These are phyloP conservation scores for Volucella inflata DNA, from an alignment of 2,888 invertebrate species.

Conservation along the genomic window DNA sequence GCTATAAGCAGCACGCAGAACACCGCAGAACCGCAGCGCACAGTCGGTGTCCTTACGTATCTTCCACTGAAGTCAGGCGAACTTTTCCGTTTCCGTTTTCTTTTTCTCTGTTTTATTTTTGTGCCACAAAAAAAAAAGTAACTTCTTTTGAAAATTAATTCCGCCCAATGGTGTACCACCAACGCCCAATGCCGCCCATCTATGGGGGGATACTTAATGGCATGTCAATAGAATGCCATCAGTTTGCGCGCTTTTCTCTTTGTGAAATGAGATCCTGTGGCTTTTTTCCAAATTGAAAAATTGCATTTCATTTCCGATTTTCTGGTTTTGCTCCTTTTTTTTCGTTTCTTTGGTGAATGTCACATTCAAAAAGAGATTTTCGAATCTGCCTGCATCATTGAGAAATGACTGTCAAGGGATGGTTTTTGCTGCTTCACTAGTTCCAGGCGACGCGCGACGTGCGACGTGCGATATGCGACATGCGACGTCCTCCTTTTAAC, in stretches of 20 bases:
- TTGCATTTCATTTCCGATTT: slow-evolving; percentile 72
- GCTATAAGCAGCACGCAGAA: background rate
- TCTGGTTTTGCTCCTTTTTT: background rate
- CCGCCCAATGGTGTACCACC: slow-evolving; percentile 58
- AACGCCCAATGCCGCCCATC: background rate
- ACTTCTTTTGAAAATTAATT: slow-evolving; percentile 68
- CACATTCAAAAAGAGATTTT: slow-evolving; percentile 64
- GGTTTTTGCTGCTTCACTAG: slow-evolving; percentile 23
- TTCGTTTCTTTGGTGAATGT: slow-evolving; percentile 34
- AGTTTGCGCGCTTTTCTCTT: slow-evolving; percentile 49
- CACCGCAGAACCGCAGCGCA: slow-evolving; percentile 32
- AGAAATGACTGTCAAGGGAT: slow-evolving; percentile 36
- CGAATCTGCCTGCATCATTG: slow-evolving; percentile 41
- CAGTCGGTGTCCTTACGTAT: slow-evolving; percentile 24
- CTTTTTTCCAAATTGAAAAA: slow-evolving; percentile 68
- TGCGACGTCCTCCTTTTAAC: too few species aligned
- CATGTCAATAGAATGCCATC: slow-evolving; percentile 73
- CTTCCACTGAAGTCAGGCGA: slow-evolving; percentile 7
- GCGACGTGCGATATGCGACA: too few species aligned
- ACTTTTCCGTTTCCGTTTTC: slow-evolving; percentile 21
- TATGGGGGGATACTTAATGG: slow-evolving; percentile 56
- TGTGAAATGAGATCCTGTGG: slow-evolving; percentile 61
- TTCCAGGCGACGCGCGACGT: too few species aligned
- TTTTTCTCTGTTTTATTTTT: slow-evolving; percentile 9
- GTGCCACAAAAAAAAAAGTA: slow-evolving; percentile 11